Percentiles rank a stretch among this genome's conserved stretches.
Conservation (phyloP, 2,888 invertebrate genomes). For the Andrena praecox region DNA sequence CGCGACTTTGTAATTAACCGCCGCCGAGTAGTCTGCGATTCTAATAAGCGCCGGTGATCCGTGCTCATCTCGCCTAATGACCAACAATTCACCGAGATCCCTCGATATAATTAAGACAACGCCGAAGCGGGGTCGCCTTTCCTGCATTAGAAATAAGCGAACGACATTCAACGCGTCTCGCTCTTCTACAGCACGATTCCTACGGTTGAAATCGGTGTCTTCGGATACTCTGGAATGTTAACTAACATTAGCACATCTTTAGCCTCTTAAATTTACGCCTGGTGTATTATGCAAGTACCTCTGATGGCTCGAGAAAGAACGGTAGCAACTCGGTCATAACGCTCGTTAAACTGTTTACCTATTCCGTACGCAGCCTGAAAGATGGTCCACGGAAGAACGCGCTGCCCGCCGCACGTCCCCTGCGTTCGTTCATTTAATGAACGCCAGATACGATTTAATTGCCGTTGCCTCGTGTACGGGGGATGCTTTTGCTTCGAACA, state of each 20-base stretch:
- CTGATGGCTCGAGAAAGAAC: too few species aligned
- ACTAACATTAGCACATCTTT: too few species aligned
- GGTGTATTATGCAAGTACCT: too few species aligned
- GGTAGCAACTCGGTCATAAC: conserved; percentile 4
- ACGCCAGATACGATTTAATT: conserved; percentile 38
- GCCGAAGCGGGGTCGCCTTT: not conserved
- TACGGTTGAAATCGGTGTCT: not conserved
- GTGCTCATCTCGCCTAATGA: conserved; percentile 38
- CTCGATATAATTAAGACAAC: conserved; percentile 30
- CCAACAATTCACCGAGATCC: conserved; percentile 34
- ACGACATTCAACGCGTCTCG: not conserved
- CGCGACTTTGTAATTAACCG: conserved; percentile 60
- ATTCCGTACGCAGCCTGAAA: conserved; percentile 1
- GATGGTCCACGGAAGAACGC: conserved; percentile 21
- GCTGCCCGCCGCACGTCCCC: not conserved
- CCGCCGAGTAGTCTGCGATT: conserved; percentile 43
- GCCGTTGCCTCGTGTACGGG: not conserved
- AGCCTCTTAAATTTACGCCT: too few species aligned
- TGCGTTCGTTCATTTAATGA: conserved; percentile 29
- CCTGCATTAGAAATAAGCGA: not conserved
- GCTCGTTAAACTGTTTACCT: conserved; percentile 11
- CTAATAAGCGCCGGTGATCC: conserved; percentile 39
- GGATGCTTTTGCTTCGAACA: conserved; percentile 8
- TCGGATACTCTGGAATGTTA: too few species aligned
- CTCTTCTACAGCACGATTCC: not conserved